Evolutionary conservation across 2,113 vertebrate genomes (phyloP).

Genomic region (Casuarius casuarius): DNA sequence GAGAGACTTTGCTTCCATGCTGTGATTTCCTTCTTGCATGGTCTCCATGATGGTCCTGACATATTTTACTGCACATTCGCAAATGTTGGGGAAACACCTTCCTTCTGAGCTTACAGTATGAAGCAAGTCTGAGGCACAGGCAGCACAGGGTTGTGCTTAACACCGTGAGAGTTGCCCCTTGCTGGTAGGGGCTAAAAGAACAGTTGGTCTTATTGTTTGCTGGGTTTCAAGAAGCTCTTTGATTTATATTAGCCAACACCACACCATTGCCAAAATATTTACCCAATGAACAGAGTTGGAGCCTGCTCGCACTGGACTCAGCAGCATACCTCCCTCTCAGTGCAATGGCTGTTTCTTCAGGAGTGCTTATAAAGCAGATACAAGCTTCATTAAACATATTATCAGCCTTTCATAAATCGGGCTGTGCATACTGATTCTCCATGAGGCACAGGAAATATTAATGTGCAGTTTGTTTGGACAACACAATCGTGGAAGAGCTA

Average conservation of each 20-base stretch:
- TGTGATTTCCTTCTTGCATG: background rate
- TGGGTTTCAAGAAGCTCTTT: background rate
- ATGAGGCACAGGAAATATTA: background rate
- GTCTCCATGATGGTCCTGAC: background rate
- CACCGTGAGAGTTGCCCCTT: background rate
- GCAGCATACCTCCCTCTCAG: background rate
- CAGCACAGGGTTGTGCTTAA: background rate
- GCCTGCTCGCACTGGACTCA: background rate
- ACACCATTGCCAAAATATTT: background rate
- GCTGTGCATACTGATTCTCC: background rate
- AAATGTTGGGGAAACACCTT: background rate
- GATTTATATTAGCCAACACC: background rate
- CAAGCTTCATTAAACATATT: background rate
- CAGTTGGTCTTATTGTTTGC: background rate
- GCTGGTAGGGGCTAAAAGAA: background rate
- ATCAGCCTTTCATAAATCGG: fast-evolving
- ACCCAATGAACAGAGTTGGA: background rate
- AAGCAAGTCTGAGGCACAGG: background rate
- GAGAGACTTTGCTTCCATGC: background rate
- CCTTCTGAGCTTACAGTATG: fast-evolving
- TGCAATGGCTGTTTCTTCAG: background rate
- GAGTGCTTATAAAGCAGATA: background rate
- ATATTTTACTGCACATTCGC: background rate
- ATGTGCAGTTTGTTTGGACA: background rate
- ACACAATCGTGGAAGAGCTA: background rate